Evolutionary conservation across 2,113 vertebrate genomes (phyloP), one percentile per base, ranked within the genome.

Genomic region (Chunga burmeisteri): DNA sequence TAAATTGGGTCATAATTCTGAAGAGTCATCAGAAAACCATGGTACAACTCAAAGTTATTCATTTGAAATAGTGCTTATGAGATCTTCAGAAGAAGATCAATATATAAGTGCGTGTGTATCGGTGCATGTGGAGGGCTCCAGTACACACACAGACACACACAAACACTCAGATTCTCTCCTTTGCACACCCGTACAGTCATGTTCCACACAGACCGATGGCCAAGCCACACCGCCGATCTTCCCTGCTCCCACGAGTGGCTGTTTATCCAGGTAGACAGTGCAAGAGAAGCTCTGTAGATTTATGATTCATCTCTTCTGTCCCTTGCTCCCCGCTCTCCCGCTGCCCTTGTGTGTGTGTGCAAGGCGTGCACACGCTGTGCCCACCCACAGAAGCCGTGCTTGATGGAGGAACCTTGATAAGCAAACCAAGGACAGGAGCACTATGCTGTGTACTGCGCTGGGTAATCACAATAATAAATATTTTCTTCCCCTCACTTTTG

Each of bases 1-100:
- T 95, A 97, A 96, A 98, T 97, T 97, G 94, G 95, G 90, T 94
- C 77, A 42, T 98, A 97, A 98, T 97, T 98, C 96, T 98, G 97
- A 96, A 90, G 88, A 95, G 93, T 96, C 95, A 95, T 97, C 58
- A 96, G 90, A 95, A 98, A 98, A 81, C 84, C 85, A 92, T 34
- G 82, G 82, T 71, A 72, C 88, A 91, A 44, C 72, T 88, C 62
- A 42, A 85, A 94, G 95, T 90, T 95, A 87, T 91, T 96, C 52
- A 55, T 95, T 92, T 93, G 91, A 96, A 95, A 95, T 59, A 83
- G 92, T 66, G 95, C 95, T 98, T 88, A 75, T 95, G 96, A 96
- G 90, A 75, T 91, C 86, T 94, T 79, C 86, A 70, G 88, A 68
- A 88, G 89, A 20, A 78, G 85, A 89, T 96, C 82, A 46, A 86